Evolutionary conservation across 1,140 invertebrate species (phyloP).

Genomic region (Pissodes strobi): DNA sequence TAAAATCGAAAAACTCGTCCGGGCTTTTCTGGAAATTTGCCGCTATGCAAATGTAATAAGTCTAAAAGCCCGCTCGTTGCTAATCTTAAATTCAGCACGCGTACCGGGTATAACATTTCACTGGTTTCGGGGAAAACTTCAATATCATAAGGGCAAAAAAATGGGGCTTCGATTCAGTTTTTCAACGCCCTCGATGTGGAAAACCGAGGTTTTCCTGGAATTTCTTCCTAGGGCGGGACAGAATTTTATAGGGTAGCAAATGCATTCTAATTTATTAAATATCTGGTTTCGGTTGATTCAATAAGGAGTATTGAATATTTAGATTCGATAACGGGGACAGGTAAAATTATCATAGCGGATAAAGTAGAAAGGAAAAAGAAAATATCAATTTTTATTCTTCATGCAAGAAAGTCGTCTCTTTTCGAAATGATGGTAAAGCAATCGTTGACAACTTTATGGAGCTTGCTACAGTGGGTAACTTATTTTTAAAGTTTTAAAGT

Average conservation of each 20-base stretch:
- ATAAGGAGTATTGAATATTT: too few relatives aligned
- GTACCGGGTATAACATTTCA: conserved; percentile 28
- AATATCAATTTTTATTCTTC: too few relatives aligned
- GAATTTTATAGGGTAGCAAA: neutral
- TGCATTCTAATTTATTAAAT: too few relatives aligned
- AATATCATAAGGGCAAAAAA: conserved; percentile 29
- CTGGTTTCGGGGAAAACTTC: conserved; percentile 30
- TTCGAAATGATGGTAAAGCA: too few relatives aligned
- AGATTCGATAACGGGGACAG: too few relatives aligned
- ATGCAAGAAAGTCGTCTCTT: too few relatives aligned
- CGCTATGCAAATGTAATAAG: conserved; percentile 35
- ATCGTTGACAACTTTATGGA: too few relatives aligned
- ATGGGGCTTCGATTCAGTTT: conserved; percentile 22
- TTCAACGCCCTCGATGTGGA: conserved; percentile 27
- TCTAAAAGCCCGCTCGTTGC: conserved; percentile 23
- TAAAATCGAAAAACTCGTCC: conserved; percentile 5
- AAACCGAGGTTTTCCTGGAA: conserved; percentile 20
- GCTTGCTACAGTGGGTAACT: too few relatives aligned
- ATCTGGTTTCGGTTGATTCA: too few relatives aligned
- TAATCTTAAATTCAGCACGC: conserved; percentile 30
- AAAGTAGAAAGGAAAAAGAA: too few relatives aligned
- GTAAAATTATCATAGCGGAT: too few relatives aligned
- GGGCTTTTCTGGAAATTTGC: conserved; percentile 18
- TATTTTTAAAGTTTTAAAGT: too few relatives aligned
- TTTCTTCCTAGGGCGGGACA: neutral